Base-by-base conservation (phyloP, 2,888 invertebrate genomes). In the Subacronicta megacephala region DNA sequence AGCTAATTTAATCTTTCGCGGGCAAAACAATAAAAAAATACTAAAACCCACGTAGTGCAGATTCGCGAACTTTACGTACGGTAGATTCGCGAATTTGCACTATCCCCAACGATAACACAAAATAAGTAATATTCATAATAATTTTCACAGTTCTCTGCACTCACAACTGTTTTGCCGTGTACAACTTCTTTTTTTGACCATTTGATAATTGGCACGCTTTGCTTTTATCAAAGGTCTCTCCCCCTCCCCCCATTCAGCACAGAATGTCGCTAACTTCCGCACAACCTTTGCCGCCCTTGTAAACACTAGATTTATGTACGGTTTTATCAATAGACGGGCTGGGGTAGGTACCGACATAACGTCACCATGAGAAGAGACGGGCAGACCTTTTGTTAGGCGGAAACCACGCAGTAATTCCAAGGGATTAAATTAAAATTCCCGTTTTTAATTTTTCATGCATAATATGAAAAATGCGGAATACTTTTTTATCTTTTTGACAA, bases 221-320 rank as follows among this genome's bases (percentile, higher is more conserved):
- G 20, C 15, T 45, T 51, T 13, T 16, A 13, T 65, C 45, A 63
- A 63, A 51, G 45, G 67, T 66, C 45, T 13, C 58, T 37, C 9
- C 29, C 5, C 37, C 46, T 47, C 42, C 9, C 29, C 5, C 37
- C 46, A 44, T 56, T 64, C 59, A 16, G 60, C 67, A 50, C 50
- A 51, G 43, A 16, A 15, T 18, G 47, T 37, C 17, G 12, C 17
- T 37, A 3, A 62, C 62, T 65, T 44, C 59, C 62, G 49, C 10
- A 35, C 18, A 15, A 45, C 60, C 45, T 50, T 45, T 59, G n/a
- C 13, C 31, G 13, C 7, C 15, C 16, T 41, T 15, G 23, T 29
- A 46, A 35, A 26, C 43, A 46, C 67, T 60, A 43, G 37, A 63
- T 66, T 66, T 66, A 63, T 66, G 23, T 35, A 31, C 35, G 50